Evolutionary conservation across 2,888 invertebrate species (phyloP).

Genomic region (Lottia gigantea): DNA sequence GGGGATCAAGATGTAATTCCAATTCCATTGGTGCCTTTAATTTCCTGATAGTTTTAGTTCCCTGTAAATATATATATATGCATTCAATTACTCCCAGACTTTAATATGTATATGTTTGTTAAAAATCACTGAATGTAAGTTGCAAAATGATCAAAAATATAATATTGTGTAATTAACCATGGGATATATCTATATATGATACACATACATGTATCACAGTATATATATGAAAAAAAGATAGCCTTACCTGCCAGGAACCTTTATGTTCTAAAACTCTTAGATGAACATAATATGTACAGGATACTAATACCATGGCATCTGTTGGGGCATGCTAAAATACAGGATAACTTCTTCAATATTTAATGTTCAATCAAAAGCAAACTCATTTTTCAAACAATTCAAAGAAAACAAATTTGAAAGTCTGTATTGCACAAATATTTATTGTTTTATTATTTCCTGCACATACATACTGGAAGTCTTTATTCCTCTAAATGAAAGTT

Average conservation of each 20-base stretch:
- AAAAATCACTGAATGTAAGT: too few species aligned
- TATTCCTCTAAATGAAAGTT: too few species aligned
- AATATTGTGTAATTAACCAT: too few species aligned
- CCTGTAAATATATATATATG: conserved; percentile 38
- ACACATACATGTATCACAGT: too few species aligned
- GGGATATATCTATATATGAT: too few species aligned
- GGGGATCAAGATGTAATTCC: conserved; percentile 70
- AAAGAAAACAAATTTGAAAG: neutral
- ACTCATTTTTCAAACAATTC: too few species aligned
- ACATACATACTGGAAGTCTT: too few species aligned
- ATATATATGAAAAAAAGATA: too few species aligned
- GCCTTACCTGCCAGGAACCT: conserved; percentile 55
- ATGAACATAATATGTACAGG: conserved; percentile 63
- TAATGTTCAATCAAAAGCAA: too few species aligned
- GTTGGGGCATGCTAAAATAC: conserved; percentile 68
- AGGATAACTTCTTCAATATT: neutral
- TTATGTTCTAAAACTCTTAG: conserved; percentile 40
- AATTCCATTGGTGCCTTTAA: conserved; percentile 68
- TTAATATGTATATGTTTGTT: too few species aligned
- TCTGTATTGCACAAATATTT: neutral
- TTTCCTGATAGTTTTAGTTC: conserved; percentile 40
- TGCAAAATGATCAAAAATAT: too few species aligned
- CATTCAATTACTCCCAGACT: neutral
- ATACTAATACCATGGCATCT: conserved; percentile 69
- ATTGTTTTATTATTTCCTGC: too few species aligned